Base-by-base conservation (phyloP, 2,888 invertebrate species). In the Lepeophtheirus nordmannii region DNA sequence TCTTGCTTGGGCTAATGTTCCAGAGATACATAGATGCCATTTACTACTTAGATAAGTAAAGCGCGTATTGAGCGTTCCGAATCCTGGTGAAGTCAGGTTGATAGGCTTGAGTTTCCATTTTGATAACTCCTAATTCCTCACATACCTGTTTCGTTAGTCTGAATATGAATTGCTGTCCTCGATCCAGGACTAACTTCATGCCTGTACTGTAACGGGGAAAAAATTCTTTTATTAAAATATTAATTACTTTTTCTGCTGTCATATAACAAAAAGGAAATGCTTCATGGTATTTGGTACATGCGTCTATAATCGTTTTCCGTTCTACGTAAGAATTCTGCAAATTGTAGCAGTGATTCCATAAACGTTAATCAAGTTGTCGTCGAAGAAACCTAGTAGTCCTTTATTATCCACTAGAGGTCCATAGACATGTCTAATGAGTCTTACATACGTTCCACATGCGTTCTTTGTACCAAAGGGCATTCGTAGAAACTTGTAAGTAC, bases 321-420 rank as follows among this genome's bases (percentile, higher is more conserved):
- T n/a, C n/a, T n/a, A n/a, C 22, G 60, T 12, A 60, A 60, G 60
- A 60, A 60, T 38, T 60, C 60, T 14, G 7, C 10, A 10, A 30
- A n/a, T 37, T 10, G 30, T n/a, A n/a, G n/a, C n/a, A n/a, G n/a
- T n/a, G n/a, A n/a, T n/a, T n/a, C n/a, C n/a, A n/a, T n/a, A 30
- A 17, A 60, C 37, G 3, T 38, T 30, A 14, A 60, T 60, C 1
- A 60, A 37, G 60, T 23, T 12, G 60, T 60, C 37, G 20, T 30
- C 8, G 12, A 23, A 23, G 22, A 30, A 12, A 60, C 60, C 22
- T 59, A n/a, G n/a, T n/a, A n/a, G n/a, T n/a, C n/a, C n/a, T n/a
- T n/a, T n/a, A n/a, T n/a, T n/a, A n/a, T n/a, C n/a, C n/a, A n/a
- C n/a, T n/a, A n/a, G n/a, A n/a, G n/a, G n/a, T n/a, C n/a, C n/a